phyloP scores from a whole-genome alignment of 2,113 vertebrate species.

The Machaerirhynchus nigripectus region DNA sequence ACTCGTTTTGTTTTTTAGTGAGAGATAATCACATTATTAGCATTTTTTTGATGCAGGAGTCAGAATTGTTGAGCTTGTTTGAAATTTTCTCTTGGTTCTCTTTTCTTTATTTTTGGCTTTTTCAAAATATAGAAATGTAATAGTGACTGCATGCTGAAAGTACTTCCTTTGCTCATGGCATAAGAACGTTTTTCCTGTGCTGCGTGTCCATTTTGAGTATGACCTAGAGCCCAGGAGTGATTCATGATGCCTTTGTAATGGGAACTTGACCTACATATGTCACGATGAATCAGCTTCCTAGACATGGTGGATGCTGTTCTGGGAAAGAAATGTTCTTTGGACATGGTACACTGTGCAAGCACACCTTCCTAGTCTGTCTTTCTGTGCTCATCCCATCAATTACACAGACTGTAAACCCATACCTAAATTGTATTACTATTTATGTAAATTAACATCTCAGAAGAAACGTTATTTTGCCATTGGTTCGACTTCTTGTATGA shows the following conservation, averaged over 20 bases:
- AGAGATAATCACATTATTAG: not conserved
- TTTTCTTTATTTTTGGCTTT: not conserved
- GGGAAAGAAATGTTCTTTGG: not conserved
- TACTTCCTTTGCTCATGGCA: not conserved
- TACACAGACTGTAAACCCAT: not conserved
- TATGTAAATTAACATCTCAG: not conserved
- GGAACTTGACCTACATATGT: constrained; percentile 13
- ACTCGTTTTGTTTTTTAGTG: not conserved
- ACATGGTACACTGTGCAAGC: not conserved
- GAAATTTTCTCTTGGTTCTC: not conserved
- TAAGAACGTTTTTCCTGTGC: constrained; percentile 56
- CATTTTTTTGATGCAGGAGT: not conserved
- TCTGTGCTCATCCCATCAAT: not conserved
- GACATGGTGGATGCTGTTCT: not conserved
- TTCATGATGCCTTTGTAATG: constrained; percentile 46
- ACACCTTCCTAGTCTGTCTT: not conserved
- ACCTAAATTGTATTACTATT: not conserved
- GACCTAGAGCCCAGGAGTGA: constrained; percentile 59
- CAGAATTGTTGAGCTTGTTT: not conserved
- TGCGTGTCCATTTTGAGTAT: constrained; percentile 40
- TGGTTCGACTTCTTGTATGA: not conserved
- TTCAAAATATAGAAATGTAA: not conserved
- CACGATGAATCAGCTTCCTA: constrained; percentile 38
- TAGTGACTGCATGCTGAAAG: constrained; percentile 27
- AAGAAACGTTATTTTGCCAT: not conserved